These are phyloP conservation scores for Deilephila elpenor DNA, from an alignment of 2,888 invertebrate genomes.

Conservation along the genomic window DNA sequence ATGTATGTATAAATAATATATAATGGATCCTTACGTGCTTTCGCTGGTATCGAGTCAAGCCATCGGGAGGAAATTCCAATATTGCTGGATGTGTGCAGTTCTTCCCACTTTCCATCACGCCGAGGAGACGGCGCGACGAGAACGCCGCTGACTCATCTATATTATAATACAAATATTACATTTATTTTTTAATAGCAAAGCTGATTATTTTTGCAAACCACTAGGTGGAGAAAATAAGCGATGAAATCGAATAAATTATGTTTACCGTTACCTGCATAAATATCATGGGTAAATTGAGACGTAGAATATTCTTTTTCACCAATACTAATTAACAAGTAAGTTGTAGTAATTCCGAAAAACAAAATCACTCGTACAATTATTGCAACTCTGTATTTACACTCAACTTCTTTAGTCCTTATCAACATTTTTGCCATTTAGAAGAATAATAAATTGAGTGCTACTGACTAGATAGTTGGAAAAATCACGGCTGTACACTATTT, in stretches of 20 bases:
- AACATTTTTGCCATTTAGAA: conserved; percentile 73
- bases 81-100: conserved; percentile 91
- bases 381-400: conserved; percentile 62
- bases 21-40: conserved; percentile 72
- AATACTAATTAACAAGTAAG: conserved; percentile 52
- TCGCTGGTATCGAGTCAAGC: conserved; percentile 87
- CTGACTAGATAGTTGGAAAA: conserved; percentile 43
- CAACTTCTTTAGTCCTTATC: conserved; percentile 71
- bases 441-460: conserved; percentile 40
- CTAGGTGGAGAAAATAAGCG: conserved; percentile 44
- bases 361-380: conserved; percentile 63
- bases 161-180: neutral
- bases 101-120: conserved; percentile 48
- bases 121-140: conserved; percentile 59
- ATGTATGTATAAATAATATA: neutral
- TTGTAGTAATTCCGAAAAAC: conserved; percentile 65
- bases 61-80: conserved; percentile 91
- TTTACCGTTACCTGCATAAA: neutral
- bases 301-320: neutral
- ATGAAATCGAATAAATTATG: neutral
- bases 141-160: conserved; percentile 36
- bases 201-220: too few relatives aligned
- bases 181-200: conserved; percentile 48
- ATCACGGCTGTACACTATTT: neutral
- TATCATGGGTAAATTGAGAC: neutral